Evolutionary conservation across 2,888 invertebrate genomes (phyloP).

Genomic region (Lepidochrysops patricia): DNA sequence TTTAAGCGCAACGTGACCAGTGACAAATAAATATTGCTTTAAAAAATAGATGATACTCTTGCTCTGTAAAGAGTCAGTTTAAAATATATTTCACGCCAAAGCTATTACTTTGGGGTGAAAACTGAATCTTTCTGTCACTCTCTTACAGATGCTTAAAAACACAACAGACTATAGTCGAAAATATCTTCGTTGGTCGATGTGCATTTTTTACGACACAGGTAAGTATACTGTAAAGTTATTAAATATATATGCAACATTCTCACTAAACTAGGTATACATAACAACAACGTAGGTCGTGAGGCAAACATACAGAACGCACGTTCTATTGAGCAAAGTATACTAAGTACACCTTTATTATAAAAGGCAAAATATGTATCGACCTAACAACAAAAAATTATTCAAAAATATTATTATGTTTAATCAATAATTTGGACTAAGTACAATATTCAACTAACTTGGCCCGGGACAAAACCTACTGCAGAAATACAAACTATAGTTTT

Average conservation of each 20-base stretch:
- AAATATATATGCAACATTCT: background rate
- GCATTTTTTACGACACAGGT: background rate
- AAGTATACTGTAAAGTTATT: background rate
- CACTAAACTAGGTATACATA: background rate
- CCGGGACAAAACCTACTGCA: background rate
- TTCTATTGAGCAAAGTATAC: conserved; percentile 6
- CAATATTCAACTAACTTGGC: background rate
- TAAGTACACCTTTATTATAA: conserved; percentile 7
- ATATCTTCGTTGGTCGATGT: background rate
- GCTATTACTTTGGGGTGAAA: no score
- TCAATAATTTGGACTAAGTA: conserved; percentile 2
- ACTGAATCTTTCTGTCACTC: no score
- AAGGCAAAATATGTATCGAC: conserved; percentile 5
- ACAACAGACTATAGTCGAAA: no score
- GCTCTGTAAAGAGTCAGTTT: no score
- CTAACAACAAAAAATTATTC: conserved; percentile 10
- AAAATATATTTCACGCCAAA: no score
- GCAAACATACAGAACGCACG: background rate
- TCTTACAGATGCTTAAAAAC: no score
- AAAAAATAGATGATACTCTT: no score
- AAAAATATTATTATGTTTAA: conserved; percentile 7
- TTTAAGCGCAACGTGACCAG: no score
- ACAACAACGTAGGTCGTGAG: background rate
- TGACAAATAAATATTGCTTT: no score
- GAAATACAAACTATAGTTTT: no score